phyloP scores from a whole-genome alignment of 2,797 vertebrate genomes.

The Epinephelus malabaricus region DNA sequence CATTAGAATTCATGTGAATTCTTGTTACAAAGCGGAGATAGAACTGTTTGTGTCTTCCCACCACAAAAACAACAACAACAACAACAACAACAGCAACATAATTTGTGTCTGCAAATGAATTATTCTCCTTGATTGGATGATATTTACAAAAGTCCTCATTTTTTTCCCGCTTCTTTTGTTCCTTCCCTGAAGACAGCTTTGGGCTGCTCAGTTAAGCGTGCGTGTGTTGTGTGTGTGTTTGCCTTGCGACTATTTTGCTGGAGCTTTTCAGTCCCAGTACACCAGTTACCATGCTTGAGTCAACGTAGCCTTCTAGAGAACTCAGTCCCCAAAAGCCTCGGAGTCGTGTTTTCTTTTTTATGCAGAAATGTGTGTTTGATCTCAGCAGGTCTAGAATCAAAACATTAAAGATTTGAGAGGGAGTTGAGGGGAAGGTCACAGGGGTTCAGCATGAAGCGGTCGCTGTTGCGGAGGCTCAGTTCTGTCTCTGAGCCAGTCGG shows the following conservation, averaged over 20 bases:
- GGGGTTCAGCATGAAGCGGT: constrained; percentile 18
- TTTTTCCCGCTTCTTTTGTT: constrained; percentile 37
- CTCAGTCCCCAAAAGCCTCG: background rate
- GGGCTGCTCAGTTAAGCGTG: constrained; percentile 33
- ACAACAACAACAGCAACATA: constrained; percentile 71
- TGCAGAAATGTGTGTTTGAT: constrained; percentile 40
- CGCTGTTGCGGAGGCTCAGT: constrained; percentile 3
- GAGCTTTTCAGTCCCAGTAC: constrained; percentile 20
- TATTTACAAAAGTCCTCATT: constrained; percentile 65
- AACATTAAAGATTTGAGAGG: constrained; percentile 26
- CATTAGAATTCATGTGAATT: constrained; percentile 62
- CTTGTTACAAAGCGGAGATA: constrained; percentile 46
- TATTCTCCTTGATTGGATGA: constrained; percentile 77
- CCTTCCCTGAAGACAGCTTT: constrained; percentile 47
- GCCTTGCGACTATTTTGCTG: constrained; percentile 7
- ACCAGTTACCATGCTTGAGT: constrained; percentile 18
- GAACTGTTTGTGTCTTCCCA: constrained; percentile 51
- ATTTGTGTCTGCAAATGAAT: constrained; percentile 77
- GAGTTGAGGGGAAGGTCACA: constrained; percentile 15
- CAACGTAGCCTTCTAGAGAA: constrained; percentile 7
- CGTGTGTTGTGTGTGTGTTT: constrained; percentile 16
- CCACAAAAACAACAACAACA: constrained; percentile 33
- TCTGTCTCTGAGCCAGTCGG: background rate
- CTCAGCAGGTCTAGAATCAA: constrained; percentile 46
- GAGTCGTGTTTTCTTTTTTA: background rate